phyloP scores from a whole-genome alignment of 1,140 invertebrate genomes.

The Zaprionus inermis region DNA sequence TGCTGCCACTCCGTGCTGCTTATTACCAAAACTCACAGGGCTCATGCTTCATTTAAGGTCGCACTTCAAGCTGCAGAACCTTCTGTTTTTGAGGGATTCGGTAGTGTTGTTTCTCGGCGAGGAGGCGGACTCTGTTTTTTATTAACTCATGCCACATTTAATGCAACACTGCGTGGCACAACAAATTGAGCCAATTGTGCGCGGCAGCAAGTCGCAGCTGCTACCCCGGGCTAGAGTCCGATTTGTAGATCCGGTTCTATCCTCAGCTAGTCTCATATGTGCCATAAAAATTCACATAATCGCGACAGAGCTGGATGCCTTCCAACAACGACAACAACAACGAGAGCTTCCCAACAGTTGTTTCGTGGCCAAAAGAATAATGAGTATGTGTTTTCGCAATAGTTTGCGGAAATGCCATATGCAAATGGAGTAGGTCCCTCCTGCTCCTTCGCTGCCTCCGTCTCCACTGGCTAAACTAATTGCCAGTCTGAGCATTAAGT shows the following conservation, averaged over 20 bases:
- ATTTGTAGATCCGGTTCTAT: slow-evolving; percentile 38
- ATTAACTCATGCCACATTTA: slow-evolving; percentile 81
- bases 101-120: neutral
- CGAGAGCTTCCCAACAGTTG: slow-evolving; percentile 2
- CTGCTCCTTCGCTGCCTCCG: no score
- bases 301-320: slow-evolving; percentile 34
- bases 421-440: slow-evolving; percentile 19
- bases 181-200: slow-evolving; percentile 64
- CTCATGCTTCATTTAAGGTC: slow-evolving; percentile 70
- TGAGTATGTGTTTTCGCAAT: slow-evolving; percentile 47
- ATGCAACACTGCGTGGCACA: slow-evolving; percentile 80
- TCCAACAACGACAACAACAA: slow-evolving; percentile 8
- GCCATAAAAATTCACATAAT: slow-evolving; percentile 78
- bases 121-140: slow-evolving; percentile 53
- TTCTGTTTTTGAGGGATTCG: slow-evolving; percentile 41
- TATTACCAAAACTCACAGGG: slow-evolving; percentile 58
- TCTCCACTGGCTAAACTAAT: slow-evolving; percentile 24
- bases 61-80: slow-evolving; percentile 55
- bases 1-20: slow-evolving; percentile 37
- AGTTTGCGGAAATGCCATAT: slow-evolving; percentile 7
- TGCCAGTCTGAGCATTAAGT: slow-evolving; percentile 31
- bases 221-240: slow-evolving; percentile 29
- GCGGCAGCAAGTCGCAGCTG: slow-evolving; percentile 49
- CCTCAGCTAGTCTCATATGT: slow-evolving; percentile 76
- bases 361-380: slow-evolving; percentile 58